These are phyloP conservation scores for Osmoderma eremita DNA, from an alignment of 2,888 invertebrate genomes.

Conservation along the genomic window DNA sequence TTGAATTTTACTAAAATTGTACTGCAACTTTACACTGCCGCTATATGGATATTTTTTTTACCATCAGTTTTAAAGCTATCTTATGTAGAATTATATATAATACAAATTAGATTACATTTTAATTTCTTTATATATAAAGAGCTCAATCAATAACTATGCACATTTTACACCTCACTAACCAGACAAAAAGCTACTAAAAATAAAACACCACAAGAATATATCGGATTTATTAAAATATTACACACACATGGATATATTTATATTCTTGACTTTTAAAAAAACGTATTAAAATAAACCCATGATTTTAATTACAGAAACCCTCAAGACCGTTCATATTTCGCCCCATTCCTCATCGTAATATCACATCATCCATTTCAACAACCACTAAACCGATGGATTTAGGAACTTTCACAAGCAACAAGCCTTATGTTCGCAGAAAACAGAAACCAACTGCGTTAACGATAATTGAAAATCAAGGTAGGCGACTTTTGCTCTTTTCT, in stretches of 20 bases:
- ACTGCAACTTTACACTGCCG: no score
- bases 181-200: conserved; percentile 1
- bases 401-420: conserved; percentile 28
- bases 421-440: conserved; percentile 37
- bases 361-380: conserved; percentile 54
- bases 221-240: conserved; percentile 30
- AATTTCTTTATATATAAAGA: no score
- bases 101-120: no score
- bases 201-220: conserved; percentile 25
- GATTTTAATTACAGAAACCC: conserved; percentile 40
- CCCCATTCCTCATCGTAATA: conserved; percentile 41
- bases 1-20: no score
- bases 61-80: no score
- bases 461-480: conserved; percentile 38
- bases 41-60: no score
- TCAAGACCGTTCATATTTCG: conserved; percentile 40
- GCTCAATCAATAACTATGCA: no score
- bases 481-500: conserved; percentile 25
- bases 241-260: not conserved
- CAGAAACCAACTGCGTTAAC: conserved; percentile 36
- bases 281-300: not conserved
- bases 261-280: not conserved
- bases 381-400: conserved; percentile 45
- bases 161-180: no score
- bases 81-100: no score